phyloP scores from a whole-genome alignment of 2,113 vertebrate species.

The Ammodytes marinus region DNA sequence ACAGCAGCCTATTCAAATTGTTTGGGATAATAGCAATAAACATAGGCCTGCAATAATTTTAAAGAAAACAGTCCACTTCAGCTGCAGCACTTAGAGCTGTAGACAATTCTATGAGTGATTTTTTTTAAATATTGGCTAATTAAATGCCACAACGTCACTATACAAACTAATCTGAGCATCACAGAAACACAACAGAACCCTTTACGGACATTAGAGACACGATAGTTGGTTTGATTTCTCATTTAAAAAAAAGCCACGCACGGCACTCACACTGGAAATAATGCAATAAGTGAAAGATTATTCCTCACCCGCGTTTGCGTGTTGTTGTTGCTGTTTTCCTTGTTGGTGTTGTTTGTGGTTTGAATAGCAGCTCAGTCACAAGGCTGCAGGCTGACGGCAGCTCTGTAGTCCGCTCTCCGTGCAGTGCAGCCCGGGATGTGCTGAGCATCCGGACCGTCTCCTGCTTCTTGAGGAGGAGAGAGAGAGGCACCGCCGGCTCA shows the following conservation, averaged over 20 bases:
- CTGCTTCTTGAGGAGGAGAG: conserved; percentile 57
- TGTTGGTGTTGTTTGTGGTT: conserved; percentile 30
- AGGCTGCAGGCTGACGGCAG: conserved; percentile 43
- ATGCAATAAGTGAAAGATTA: background rate
- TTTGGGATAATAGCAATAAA: background rate
- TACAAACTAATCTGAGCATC: conserved; percentile 1
- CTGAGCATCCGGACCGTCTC: conserved; percentile 55
- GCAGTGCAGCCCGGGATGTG: conserved; percentile 51
- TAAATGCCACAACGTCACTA: background rate
- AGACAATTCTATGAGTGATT: too few species aligned
- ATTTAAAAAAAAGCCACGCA: background rate
- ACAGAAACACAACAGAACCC: background rate
- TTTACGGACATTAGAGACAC: background rate
- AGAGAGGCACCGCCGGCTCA: conserved; percentile 51
- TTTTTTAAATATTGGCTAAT: too few species aligned
- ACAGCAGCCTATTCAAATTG: background rate
- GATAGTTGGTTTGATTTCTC: background rate
- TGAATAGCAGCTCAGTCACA: conserved; percentile 30
- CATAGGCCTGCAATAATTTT: background rate
- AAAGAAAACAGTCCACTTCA: background rate
- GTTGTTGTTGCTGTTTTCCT: conserved; percentile 21
- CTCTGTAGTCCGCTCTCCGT: conserved; percentile 56
- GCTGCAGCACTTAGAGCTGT: background rate
- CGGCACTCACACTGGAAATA: background rate
- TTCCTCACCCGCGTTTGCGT: conserved; percentile 53